Evolutionary conservation across 2,113 vertebrate genomes (phyloP).

Genomic region (Gallinago paraguaiae): DNA sequence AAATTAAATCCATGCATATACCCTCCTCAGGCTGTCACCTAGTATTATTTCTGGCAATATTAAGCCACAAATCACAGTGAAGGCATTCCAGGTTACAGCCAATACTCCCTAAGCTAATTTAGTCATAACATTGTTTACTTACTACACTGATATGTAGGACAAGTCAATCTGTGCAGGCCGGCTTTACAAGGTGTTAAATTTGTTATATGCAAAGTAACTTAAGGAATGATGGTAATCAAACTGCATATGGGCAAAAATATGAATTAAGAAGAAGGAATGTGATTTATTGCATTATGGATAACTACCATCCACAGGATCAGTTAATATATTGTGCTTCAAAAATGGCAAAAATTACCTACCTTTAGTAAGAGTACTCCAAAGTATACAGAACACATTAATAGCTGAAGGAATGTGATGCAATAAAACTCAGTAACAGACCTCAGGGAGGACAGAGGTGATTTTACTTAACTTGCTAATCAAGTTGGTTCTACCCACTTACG

Average conservation of each 20-base stretch:
- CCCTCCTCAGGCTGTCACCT: background rate
- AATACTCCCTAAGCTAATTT: background rate
- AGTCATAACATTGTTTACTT: background rate
- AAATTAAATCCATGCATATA: background rate
- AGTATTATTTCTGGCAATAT: background rate
- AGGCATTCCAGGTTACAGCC: background rate
- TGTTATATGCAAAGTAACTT: background rate
- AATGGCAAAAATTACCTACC: background rate
- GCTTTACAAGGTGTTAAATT: background rate
- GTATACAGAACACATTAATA: background rate
- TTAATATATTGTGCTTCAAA: background rate
- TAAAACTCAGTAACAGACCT: background rate
- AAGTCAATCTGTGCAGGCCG: background rate
- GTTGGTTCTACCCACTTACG: background rate
- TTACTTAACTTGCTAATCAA: background rate
- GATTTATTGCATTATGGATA: background rate
- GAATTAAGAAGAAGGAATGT: background rate
- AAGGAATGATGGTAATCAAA: background rate
- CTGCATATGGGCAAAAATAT: background rate
- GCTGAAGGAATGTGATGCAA: background rate
- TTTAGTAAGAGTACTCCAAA: background rate
- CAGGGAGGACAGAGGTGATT: background rate
- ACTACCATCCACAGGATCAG: background rate
- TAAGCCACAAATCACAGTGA: background rate
- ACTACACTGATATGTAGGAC: background rate